A percentile compares a stretch with the other conserved stretches of the same genome.
phyloP scores from a whole-genome alignment of 2,888 invertebrate genomes.

The Lumbricus terrestris region DNA sequence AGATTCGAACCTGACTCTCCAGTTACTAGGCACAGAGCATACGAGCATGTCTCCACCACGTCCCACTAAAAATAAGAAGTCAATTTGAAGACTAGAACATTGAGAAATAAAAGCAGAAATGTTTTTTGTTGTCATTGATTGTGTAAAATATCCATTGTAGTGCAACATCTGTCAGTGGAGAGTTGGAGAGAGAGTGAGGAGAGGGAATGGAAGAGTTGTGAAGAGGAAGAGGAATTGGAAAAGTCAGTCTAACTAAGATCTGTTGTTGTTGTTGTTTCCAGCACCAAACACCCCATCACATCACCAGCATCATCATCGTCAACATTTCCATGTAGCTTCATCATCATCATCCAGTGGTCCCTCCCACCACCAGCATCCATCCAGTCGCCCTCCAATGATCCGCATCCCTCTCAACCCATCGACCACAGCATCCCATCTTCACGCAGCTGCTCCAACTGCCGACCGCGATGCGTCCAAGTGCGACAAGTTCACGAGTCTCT shows the following conservation, averaged over 20 bases:
- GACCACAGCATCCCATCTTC: background rate
- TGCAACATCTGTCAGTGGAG: background rate
- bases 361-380: background rate
- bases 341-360: background rate
- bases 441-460: constrained; percentile 35
- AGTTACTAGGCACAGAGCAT: too few species aligned
- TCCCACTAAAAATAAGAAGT: too few species aligned
- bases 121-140: background rate
- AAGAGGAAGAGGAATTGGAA: background rate
- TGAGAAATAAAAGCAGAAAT: too few species aligned
- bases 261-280: background rate
- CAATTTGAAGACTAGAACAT: too few species aligned
- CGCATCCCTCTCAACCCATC: background rate
- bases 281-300: constrained; percentile 7
- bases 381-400: background rate
- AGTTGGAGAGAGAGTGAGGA: background rate
- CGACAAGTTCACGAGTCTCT: constrained; percentile 78
- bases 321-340: background rate
- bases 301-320: background rate
- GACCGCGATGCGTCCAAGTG: constrained; percentile 69
- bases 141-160: background rate
- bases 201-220: background rate
- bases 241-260: background rate
- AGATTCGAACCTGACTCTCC: too few species aligned
- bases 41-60: too few species aligned